phyloP scores from a whole-genome alignment of 1,140 invertebrate genomes.

The Palaemon carinicauda region DNA sequence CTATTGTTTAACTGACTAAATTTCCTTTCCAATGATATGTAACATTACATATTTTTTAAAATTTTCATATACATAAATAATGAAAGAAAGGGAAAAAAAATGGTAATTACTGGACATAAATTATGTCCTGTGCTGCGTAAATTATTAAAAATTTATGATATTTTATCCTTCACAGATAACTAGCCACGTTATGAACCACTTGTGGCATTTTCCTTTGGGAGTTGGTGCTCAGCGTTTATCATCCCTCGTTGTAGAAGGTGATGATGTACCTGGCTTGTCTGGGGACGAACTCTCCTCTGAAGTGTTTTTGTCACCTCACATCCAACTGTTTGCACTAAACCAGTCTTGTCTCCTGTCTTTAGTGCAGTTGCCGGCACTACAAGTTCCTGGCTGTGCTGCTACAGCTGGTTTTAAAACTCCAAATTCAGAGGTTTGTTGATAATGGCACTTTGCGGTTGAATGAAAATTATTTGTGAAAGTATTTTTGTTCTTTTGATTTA shows the following conservation, averaged over 20 bases:
- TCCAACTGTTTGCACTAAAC: slow-evolving; percentile 85
- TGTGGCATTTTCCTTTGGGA: slow-evolving; percentile 87
- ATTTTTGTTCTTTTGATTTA: too few species aligned
- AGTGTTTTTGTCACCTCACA: slow-evolving; percentile 86
- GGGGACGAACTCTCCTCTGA: slow-evolving; percentile 79
- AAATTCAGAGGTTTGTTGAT: slow-evolving; percentile 52
- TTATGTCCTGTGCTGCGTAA: too few species aligned
- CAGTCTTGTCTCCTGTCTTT: slow-evolving; percentile 83
- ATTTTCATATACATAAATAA: too few species aligned
- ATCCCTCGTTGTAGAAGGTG: slow-evolving; percentile 89
- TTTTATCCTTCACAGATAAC: slow-evolving; percentile 66
- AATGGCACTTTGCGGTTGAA: neutral
- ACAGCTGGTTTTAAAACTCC: slow-evolving; percentile 72
- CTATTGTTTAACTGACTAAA: too few species aligned
- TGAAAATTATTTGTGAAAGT: neutral
- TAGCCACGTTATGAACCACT: slow-evolving; percentile 84
- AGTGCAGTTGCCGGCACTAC: slow-evolving; percentile 88
- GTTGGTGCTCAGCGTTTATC: slow-evolving; percentile 83
- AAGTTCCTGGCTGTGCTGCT: slow-evolving; percentile 83
- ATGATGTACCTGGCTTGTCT: slow-evolving; percentile 82
- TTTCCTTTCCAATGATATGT: too few species aligned
- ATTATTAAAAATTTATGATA: too few species aligned
- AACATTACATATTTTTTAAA: too few species aligned
- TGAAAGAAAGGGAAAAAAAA: too few species aligned
- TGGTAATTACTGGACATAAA: too few species aligned